A percentile compares a stretch with the other conserved stretches of the same genome.
These are phyloP conservation scores for Pteromalus puparum DNA, from an alignment of 1,140 invertebrate species.

Conservation along the genomic window DNA sequence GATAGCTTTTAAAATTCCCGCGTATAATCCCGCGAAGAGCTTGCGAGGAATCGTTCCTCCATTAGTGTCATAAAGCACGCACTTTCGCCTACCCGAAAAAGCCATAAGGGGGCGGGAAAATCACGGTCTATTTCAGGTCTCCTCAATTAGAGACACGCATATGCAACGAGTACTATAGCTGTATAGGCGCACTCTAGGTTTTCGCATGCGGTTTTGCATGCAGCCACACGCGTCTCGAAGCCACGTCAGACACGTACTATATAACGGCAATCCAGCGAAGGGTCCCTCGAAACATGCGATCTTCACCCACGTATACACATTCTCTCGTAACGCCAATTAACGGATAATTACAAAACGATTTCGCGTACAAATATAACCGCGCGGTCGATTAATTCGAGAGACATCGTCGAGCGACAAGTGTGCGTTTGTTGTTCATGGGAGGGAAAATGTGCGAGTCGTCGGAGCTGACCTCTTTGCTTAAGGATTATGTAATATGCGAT, in stretches of 20 bases:
- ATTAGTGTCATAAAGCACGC: neutral
- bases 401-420: neutral
- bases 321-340: slow-evolving; percentile 59
- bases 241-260: no score
- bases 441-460: neutral
- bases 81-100: neutral
- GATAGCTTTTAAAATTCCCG: neutral
- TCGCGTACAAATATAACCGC: slow-evolving; percentile 55
- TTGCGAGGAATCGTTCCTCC: neutral
- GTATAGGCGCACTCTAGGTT: neutral
- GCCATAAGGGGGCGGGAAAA: neutral
- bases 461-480: neutral
- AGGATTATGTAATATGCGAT: neutral
- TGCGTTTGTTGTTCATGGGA: neutral
- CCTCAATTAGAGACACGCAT: slow-evolving; percentile 24
- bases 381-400: neutral
- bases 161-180: neutral
- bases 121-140: neutral
- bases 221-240: slow-evolving; percentile 38
- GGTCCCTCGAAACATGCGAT: slow-evolving; percentile 62
- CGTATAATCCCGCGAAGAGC: neutral
- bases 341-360: slow-evolving; percentile 67
- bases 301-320: slow-evolving; percentile 53
- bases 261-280: neutral
- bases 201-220: slow-evolving; percentile 48